These are phyloP conservation scores for Cyprinodon tularosa DNA, from an alignment of 2,113 vertebrate species.

Conservation along the genomic window DNA sequence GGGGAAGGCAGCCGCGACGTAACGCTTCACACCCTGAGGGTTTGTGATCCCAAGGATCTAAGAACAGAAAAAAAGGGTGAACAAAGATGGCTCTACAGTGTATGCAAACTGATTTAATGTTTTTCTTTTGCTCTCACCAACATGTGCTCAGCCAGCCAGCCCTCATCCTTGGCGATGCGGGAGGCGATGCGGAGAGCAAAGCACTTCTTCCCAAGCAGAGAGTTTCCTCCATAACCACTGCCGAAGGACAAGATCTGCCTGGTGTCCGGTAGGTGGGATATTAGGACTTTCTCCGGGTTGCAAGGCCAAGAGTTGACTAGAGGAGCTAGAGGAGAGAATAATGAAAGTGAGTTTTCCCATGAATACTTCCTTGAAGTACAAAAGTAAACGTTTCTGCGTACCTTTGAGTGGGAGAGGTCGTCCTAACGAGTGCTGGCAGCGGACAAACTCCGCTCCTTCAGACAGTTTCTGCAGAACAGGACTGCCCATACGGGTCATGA, in stretches of 20 bases:
- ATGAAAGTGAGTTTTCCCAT: neutral
- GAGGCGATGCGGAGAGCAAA: constrained; percentile 96
- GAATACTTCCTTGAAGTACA: neutral
- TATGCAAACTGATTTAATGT: neutral
- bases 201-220: constrained; percentile 98
- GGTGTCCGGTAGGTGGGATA: constrained; percentile 93
- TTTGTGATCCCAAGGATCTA: constrained; percentile 96
- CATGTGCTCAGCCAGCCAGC: constrained; percentile 99
- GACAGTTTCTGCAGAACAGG: constrained; percentile 80
- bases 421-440: constrained; percentile 94
- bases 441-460: constrained; percentile 87
- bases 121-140: constrained; percentile 80
- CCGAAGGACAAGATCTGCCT: constrained; percentile 95
- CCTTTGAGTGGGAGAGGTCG: constrained; percentile 91
- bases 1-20: constrained; percentile 94
- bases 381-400: constrained; percentile 53
- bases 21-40: constrained; percentile 93
- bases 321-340: constrained; percentile 78
- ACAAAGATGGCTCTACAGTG: neutral
- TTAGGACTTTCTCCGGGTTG: constrained; percentile 92
- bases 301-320: constrained; percentile 95
- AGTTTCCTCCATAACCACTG: constrained; percentile 97
- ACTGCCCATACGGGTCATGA: constrained; percentile 95
- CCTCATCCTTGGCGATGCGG: constrained; percentile 94
- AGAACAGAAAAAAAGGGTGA: neutral